These are phyloP conservation scores for Julus scandinavius DNA, from an alignment of 2,888 invertebrate species.

Conservation along the genomic window DNA sequence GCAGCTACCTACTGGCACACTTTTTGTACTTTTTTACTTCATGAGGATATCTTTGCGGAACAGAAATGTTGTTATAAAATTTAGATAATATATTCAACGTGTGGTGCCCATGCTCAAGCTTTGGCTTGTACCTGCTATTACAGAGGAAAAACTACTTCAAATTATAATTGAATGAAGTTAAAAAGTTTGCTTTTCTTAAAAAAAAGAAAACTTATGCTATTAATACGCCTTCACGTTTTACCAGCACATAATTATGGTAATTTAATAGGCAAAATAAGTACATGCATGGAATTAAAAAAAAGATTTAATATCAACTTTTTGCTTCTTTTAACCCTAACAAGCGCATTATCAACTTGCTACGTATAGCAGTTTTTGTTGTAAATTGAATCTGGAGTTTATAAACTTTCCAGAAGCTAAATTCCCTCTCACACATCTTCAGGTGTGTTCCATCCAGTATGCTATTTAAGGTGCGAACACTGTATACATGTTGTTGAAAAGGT, in stretches of 20 bases:
- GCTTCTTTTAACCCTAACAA: neutral
- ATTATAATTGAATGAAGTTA: too few relatives aligned
- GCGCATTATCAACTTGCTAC: neutral
- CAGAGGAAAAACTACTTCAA: too few relatives aligned
- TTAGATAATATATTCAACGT: too few relatives aligned
- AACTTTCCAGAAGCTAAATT: neutral
- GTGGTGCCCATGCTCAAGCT: too few relatives aligned
- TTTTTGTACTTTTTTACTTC: too few relatives aligned
- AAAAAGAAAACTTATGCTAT: neutral
- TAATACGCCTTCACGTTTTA: neutral
- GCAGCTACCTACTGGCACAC: neutral
- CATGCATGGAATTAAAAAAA: too few relatives aligned
- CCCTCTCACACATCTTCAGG: neutral
- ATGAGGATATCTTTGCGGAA: neutral
- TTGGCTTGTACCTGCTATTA: too few relatives aligned
- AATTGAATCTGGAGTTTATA: neutral
- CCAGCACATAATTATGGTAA: neutral
- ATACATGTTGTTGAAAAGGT: neutral
- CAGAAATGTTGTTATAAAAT: too few relatives aligned
- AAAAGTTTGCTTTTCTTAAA: too few relatives aligned
- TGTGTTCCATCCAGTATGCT: neutral
- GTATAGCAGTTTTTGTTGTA: neutral
- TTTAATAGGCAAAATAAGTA: neutral
- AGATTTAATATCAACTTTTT: neutral
- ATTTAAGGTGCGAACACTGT: neutral